Base-by-base conservation (phyloP, 2,113 vertebrate genomes). In the Cavia porcellus region DNA sequence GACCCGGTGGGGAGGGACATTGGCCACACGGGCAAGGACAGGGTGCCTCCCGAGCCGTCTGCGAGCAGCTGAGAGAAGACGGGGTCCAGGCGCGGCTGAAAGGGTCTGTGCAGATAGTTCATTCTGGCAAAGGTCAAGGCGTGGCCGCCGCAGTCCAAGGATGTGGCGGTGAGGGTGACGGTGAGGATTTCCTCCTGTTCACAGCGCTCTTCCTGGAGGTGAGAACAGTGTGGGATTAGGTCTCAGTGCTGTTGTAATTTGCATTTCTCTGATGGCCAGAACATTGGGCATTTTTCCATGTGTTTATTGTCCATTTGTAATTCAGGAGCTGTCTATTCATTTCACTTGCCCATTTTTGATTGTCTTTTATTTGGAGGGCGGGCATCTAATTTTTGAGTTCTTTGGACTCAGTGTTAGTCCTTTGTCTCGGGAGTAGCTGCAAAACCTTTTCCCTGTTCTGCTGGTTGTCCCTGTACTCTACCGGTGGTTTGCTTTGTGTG, bases 31-130 rank as follows among this genome's bases (percentile, higher is more conserved):
- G 17, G 45, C 35, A 1, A 25, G 11, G 55, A 8, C 47, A 38
- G n/a, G 50, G 55, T 52, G 15, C 38, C 38, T 4, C 50, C n/a
- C 35, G 42, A 42, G 11, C 57, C 24, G 30, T 61, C 90, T 61
- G 57, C 19, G 64, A 25, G 55, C 42, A 66, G 12, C 7, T 70
- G 42, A 75, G n/a, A 82, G 64, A 14, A 61, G 19, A 13, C 15
- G 45, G n/a, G 66, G 59, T 55, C 38, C 7, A 5, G 9, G 57
- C 32, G 62, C 70, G n/a, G 55, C n/a, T n/a, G 52, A 66, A 88
- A 75, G 93, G 70, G 47, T 84, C 93, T 84, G 17, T 8, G 14
- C 90, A 61, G 72, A 64, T 94, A 84, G 87, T 89, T 96, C 93
- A 92, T 83, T 81, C 62, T 85, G 12, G 52, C 82, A 96, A 32